phyloP scores from a whole-genome alignment of 2,797 vertebrate genomes.

The Selene dorsalis region DNA sequence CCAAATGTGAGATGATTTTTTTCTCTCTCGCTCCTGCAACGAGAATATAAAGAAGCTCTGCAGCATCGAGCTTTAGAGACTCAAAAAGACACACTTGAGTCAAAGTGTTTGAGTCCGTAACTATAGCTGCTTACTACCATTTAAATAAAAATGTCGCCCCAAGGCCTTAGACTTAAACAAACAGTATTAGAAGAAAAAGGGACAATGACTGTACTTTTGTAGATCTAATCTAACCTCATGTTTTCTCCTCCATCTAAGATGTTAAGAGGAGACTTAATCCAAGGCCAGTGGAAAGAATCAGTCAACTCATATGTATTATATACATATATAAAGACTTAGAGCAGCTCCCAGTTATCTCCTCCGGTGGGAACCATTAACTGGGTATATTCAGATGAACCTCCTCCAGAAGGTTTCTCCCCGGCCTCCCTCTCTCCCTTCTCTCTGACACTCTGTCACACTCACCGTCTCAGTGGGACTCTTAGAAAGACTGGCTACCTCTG shows the following conservation, averaged over 20 bases:
- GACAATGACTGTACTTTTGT: conserved; percentile 11
- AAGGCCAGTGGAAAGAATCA: conserved; percentile 43
- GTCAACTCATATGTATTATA: neutral
- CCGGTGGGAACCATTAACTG: conserved; percentile 66
- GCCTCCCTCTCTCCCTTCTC: conserved; percentile 19
- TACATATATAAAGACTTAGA: conserved; percentile 50
- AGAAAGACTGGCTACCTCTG: conserved; percentile 66
- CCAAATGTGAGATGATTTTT: conserved; percentile 62
- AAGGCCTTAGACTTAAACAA: conserved; percentile 46
- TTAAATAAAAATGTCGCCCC: conserved; percentile 40
- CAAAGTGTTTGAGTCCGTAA: conserved; percentile 47
- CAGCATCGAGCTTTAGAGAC: conserved; percentile 21
- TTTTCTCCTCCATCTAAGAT: conserved; percentile 21
- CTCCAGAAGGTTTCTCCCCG: conserved; percentile 42
- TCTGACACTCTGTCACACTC: conserved; percentile 51
- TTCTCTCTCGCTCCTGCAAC: conserved; percentile 20
- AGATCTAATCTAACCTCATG: neutral
- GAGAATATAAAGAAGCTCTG: conserved; percentile 40
- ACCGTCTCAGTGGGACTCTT: conserved; percentile 66
- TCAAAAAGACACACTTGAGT: conserved; percentile 27
- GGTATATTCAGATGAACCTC: conserved; percentile 62
- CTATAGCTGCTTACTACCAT: conserved; percentile 32
- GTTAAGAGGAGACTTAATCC: conserved; percentile 29
- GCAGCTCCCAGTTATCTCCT: conserved; percentile 35
- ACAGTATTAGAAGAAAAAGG: conserved; percentile 1